Evolutionary conservation across 2,888 invertebrate species (phyloP).

Genomic region (Ypsolopha sequella): DNA sequence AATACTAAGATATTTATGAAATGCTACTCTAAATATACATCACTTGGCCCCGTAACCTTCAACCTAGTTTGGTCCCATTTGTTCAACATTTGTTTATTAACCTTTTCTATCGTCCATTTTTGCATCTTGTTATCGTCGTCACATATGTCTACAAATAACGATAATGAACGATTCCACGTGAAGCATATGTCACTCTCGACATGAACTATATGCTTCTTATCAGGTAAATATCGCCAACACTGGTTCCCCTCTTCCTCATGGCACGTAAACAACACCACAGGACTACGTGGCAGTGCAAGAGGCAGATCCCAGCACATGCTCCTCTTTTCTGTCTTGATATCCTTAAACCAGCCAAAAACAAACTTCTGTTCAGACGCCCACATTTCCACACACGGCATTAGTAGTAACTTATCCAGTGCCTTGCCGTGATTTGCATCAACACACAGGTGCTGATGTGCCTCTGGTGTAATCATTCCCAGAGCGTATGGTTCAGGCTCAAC

Average conservation of each 20-base stretch:
- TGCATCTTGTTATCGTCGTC: too few relatives aligned
- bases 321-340: slow-evolving; percentile 75
- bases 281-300: slow-evolving; percentile 75
- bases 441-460: slow-evolving; percentile 74
- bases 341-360: slow-evolving; percentile 84
- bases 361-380: slow-evolving; percentile 74
- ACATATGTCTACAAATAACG: too few relatives aligned
- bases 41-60: too few relatives aligned
- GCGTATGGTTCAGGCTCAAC: slow-evolving; percentile 89
- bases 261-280: slow-evolving; percentile 77
- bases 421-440: slow-evolving; percentile 73
- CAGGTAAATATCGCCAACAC: slow-evolving; percentile 85
- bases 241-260: slow-evolving; percentile 95
- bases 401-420: slow-evolving; percentile 35
- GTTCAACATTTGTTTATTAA: too few relatives aligned
- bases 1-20: too few relatives aligned
- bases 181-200: too few relatives aligned
- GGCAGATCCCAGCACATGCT: slow-evolving; percentile 91
- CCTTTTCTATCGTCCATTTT: too few relatives aligned
- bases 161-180: too few relatives aligned
- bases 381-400: slow-evolving; percentile 21
- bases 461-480: slow-evolving; percentile 79
- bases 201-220: slow-evolving; percentile 34
- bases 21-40: too few relatives aligned
- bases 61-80: too few relatives aligned